A percentile compares a stretch with the other conserved stretches of the same genome.
phyloP scores from a whole-genome alignment of 2,797 vertebrate species.

The Spea hammondii region DNA sequence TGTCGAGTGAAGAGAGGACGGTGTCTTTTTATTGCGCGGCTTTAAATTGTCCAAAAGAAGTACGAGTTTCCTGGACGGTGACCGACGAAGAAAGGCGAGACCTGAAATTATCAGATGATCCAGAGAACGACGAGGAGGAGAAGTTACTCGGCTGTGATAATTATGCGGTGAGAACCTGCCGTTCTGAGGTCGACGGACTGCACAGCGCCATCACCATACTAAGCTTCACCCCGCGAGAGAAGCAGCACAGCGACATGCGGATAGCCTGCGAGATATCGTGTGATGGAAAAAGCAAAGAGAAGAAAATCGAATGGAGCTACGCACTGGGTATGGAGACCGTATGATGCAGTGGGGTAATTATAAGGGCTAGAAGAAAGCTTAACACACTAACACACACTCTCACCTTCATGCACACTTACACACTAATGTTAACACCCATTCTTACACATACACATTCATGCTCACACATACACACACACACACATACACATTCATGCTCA shows the following conservation, averaged over 20 bases:
- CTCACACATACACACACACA: too few relatives aligned
- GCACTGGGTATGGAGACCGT: conserved; percentile 12
- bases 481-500: too few relatives aligned
- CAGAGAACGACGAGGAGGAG: not conserved
- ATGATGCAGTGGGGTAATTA: too few relatives aligned
- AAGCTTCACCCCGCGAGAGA: not conserved
- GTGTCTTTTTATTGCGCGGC: conserved; percentile 32
- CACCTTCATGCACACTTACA: too few relatives aligned
- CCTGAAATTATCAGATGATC: not conserved
- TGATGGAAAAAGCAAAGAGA: not conserved
- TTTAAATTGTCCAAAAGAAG: not conserved
- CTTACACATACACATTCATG: too few relatives aligned
- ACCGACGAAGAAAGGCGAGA: not conserved
- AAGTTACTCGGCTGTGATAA: not conserved
- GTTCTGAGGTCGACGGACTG: not conserved
- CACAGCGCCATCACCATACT: conserved; percentile 1
- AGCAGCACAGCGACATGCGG: not conserved
- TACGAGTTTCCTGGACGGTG: not conserved
- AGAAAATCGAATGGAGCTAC: not conserved
- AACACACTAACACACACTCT: too few relatives aligned
- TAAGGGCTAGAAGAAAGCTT: too few relatives aligned
- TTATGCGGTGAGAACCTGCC: conserved; percentile 14
- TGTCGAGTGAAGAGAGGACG: not conserved
- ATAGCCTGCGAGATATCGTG: conserved; percentile 3
- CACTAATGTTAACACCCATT: too few relatives aligned